Base-by-base conservation (phyloP, 2,113 vertebrate species). In the Periophthalmodon schlosseri region DNA sequence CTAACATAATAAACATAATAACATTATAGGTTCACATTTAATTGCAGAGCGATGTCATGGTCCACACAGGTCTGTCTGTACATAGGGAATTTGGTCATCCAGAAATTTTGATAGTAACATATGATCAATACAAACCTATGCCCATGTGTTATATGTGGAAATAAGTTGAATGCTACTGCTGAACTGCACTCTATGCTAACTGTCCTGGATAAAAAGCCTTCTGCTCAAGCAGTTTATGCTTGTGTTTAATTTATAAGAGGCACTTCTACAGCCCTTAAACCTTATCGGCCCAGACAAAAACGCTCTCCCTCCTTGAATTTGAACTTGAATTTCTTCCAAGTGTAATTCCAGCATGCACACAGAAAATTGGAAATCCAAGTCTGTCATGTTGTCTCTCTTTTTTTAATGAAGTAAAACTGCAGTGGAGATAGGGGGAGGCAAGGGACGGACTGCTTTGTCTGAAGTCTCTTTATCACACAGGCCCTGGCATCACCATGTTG, bases 401-500 rank as follows among this genome's bases (percentile, higher is more conserved):
- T 81, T 83, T 50, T 79, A 86, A 81, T 70, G 49, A 54, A 74
- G 66, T 36, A 28, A 16, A 28, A 44, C 58, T 54, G 72, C 69
- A 67, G 65, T 71, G 73, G 74, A 86, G 87, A 84, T 78, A 85
- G 76, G 66, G 33, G 77, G 79, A 82, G 75, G 61, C 73, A 75
- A 74, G 77, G 75, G 66, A 82, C 20, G 54, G 79, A 70, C 77
- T 74, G 66, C 73, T 77, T 78, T 87, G 86, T 82, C 77, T 78
- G 83, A 85, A 77, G 80, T 76, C 80, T 78, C 70, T 80, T 87
- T 90, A 79, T 46, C 68, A 60, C 46, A 44, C 73, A 80, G 81
- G 66, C 72, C 65, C 72, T 81, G 73, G 77, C 71, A 73, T 87
- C 82, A 79, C 11, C 75, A 76, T 36, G 57, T 67, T 70, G 74